Base-by-base conservation (phyloP, 2,888 invertebrate species). In the Microplitis manilae region DNA sequence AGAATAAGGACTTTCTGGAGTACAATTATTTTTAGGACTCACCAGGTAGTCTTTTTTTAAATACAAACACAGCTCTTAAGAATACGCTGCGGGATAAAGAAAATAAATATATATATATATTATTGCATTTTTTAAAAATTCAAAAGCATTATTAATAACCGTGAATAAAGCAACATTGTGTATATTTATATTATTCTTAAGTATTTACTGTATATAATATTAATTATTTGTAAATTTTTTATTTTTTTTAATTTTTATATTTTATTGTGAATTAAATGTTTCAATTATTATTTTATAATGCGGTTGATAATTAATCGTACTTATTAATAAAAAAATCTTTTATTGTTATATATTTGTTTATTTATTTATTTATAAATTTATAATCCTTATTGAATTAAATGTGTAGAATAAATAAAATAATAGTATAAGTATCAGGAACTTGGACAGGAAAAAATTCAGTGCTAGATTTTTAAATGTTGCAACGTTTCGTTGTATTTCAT, bases 251-350 rank as follows among this genome's bases (percentile, higher is more conserved):
- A 62, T 7, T 62, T 62, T 17, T 62, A 20, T 62, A 62, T 17
- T 62, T 62, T 7, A 62, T 62, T 20, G 6, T 62, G 9, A 7
- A 62, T 17, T 20, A 15, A 17, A 8, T 62, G n/a, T 62, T 17
- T 5, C 8, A 62, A 62, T 62, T 20, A 62, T 6, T 62, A 6
- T 62, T 59, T 59, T 59, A 59, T 20, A 70, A 30, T 59, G 9
- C 15, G 41, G 59, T 70, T 59, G 6, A 30, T 62, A 20, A 72
- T 73, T 78, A 77, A 81, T 79, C 81, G 77, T 84, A 84, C 81
- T 85, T 77, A 83, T 83, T 81, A 84, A 84, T 84, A 84, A 85
- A 84, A 78, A 77, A 77, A 80, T 83, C 83, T 84, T 84, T 85
- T 82, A 85, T 82, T 80, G 84, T 85, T 86, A 78, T 6, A 78